Conservation (phyloP, 2,113 vertebrate genomes). For the Microcebus jonahi region DNA sequence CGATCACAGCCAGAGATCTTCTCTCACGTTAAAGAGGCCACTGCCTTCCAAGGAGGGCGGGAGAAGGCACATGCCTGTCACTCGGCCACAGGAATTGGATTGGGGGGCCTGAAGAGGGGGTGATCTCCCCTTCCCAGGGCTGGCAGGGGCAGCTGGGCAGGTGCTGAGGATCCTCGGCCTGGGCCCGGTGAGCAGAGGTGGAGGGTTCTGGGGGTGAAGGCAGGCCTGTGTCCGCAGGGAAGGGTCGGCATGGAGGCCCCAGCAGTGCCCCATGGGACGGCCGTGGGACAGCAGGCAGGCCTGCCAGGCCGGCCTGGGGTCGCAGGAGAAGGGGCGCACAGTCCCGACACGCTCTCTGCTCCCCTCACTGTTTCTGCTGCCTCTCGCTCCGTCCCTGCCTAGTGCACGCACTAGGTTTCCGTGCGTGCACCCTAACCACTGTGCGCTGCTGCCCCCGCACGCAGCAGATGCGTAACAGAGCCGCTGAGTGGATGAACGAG, state of each 20-base stretch:
- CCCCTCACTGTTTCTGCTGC: not conserved
- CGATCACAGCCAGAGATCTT: not conserved
- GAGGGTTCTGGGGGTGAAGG: not conserved
- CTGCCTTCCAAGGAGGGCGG: not conserved
- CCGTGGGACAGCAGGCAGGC: not conserved
- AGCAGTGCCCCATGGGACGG: accelerated
- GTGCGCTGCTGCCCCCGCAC: not conserved
- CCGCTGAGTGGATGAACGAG: accelerated
- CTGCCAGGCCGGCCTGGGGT: not conserved
- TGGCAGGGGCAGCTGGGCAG: not conserved
- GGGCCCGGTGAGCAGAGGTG: not conserved
- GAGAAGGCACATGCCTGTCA: not conserved
- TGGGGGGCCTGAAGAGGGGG: too few relatives aligned
- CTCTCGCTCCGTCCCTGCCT: accelerated
- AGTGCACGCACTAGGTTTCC: not conserved
- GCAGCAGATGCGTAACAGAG: not conserved
- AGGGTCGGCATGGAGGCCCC: not conserved
- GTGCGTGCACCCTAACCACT: not conserved
- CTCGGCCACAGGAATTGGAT: not conserved
- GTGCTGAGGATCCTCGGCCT: not conserved
- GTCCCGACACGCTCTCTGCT: accelerated
- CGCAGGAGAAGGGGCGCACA: too few relatives aligned
- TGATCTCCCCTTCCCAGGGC: not conserved
- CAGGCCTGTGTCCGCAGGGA: not conserved
- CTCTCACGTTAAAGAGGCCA: not conserved